Evolutionary conservation across 2,113 vertebrate species (phyloP).

Genomic region (Equus quagga): DNA sequence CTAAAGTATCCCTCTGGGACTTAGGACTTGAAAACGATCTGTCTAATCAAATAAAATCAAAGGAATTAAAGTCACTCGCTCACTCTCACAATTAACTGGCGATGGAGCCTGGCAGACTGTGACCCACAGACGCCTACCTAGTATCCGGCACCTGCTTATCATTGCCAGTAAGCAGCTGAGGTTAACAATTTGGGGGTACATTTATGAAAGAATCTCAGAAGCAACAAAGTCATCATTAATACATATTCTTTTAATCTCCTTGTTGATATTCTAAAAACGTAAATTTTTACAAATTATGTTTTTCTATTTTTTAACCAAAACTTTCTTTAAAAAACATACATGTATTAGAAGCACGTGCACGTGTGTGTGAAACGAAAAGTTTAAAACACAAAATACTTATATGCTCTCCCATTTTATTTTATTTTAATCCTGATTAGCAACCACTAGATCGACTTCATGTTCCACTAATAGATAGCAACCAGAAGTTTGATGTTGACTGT

Average conservation of each 20-base stretch:
- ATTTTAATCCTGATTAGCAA: background rate
- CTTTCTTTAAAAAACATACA: background rate
- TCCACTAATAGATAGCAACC: background rate
- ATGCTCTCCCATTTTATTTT: background rate
- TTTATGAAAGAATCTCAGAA: constrained; percentile 1
- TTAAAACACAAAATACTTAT: constrained; percentile 1
- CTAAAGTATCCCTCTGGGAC: background rate
- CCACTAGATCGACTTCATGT: background rate
- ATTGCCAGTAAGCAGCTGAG: background rate
- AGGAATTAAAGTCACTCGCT: background rate
- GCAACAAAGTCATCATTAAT: background rate
- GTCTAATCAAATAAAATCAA: background rate
- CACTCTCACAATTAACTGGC: background rate
- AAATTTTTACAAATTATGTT: background rate
- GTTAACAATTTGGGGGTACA: background rate
- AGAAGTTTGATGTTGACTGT: background rate
- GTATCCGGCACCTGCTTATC: background rate
- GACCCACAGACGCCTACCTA: background rate
- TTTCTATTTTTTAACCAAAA: background rate
- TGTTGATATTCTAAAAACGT: background rate
- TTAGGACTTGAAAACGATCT: background rate
- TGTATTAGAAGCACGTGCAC: background rate
- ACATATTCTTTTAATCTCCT: background rate
- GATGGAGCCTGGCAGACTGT: background rate
- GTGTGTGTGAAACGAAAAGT: constrained; percentile 6